Percentiles rank a stretch among this genome's conserved stretches.
Evolutionary conservation across 2,888 invertebrate species (phyloP).

Genomic region (Globia sparganii): DNA sequence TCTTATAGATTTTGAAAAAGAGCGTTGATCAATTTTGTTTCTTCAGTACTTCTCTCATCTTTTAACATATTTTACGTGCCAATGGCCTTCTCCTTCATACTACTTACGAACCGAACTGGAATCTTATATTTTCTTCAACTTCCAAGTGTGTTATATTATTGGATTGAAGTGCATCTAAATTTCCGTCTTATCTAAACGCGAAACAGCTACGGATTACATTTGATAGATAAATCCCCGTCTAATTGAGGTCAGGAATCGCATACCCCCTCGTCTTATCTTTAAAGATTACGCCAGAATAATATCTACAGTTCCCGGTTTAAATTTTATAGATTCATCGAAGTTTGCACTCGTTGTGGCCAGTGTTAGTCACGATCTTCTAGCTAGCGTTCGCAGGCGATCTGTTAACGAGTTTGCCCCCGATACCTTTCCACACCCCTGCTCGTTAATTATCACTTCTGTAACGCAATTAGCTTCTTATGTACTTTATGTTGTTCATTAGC

Average conservation of each 20-base stretch:
- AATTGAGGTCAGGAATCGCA: conserved; percentile 35
- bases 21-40: background rate
- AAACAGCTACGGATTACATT: conserved; percentile 40
- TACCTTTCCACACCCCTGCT: conserved; percentile 78
- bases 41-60: background rate
- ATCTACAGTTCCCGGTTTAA: conserved; percentile 73
- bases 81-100: background rate
- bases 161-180: conserved; percentile 36
- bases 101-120: background rate
- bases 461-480: conserved; percentile 73
- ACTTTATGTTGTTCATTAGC: conserved; percentile 64
- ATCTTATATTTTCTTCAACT: background rate
- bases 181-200: conserved; percentile 35
- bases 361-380: conserved; percentile 76
- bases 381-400: conserved; percentile 74
- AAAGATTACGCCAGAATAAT: conserved; percentile 41
- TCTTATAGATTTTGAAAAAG: background rate
- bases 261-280: conserved; percentile 31
- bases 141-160: conserved; percentile 11
- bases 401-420: conserved; percentile 76
- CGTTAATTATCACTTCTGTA: conserved; percentile 83
- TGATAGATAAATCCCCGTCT: conserved; percentile 36
- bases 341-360: conserved; percentile 73
- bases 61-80: background rate
- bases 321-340: conserved; percentile 81